These are phyloP conservation scores for Hippocampus mohnikei DNA, from an alignment of 2,113 vertebrate species.

Conservation along the genomic window DNA sequence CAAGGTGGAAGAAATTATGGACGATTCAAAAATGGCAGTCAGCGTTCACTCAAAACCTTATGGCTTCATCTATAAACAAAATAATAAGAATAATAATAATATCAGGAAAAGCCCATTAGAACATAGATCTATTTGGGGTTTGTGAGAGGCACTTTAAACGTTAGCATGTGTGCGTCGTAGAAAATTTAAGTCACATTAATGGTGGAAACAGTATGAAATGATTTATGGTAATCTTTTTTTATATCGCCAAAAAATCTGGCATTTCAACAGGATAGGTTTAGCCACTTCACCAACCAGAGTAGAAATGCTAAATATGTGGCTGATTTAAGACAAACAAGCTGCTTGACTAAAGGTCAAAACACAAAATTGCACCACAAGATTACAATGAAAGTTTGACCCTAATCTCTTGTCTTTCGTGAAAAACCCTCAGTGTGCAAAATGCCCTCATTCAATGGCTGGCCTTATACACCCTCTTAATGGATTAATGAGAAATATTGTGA, in stretches of 20 bases:
- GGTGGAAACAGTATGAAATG: no score
- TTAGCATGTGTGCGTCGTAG: not conserved
- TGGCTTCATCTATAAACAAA: not conserved
- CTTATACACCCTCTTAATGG: slow-evolving; percentile 40
- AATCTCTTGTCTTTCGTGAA: slow-evolving; percentile 15
- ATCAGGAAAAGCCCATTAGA: no score
- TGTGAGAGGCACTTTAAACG: no score
- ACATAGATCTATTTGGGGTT: no score
- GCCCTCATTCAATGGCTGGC: slow-evolving; percentile 22
- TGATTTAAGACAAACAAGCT: slow-evolving; percentile 1
- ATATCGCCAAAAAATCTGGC: not conserved
- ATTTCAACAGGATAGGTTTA: not conserved
- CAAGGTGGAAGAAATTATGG: not conserved
- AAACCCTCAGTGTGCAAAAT: not conserved
- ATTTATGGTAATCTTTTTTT: not conserved
- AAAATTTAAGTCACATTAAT: not conserved
- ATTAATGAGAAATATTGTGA: slow-evolving; percentile 55
- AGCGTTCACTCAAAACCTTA: not conserved
- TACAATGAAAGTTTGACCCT: not conserved
- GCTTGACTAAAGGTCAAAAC: slow-evolving; percentile 4
- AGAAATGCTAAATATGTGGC: not conserved
- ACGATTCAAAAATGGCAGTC: not conserved
- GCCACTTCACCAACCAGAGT: not conserved
- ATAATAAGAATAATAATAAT: no score
- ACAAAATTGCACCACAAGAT: not conserved